Base-by-base conservation (phyloP, 2,113 vertebrate genomes). In the Notarius lentiginosus region DNA sequence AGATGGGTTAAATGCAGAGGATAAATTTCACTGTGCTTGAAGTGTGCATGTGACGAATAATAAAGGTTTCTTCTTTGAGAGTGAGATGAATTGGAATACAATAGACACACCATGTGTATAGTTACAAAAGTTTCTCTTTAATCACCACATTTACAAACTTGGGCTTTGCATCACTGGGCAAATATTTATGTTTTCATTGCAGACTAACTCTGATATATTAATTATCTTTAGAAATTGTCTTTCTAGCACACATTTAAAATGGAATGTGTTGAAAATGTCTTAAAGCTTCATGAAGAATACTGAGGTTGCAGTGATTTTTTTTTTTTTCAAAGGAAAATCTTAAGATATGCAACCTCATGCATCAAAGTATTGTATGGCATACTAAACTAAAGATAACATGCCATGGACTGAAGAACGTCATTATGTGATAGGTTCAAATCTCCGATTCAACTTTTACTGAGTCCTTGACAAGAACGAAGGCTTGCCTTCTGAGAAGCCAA, bases 131-230 rank as follows among this genome's bases (percentile, higher is more conserved):
- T 30, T 88, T 83, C 82, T 73, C 60, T 92, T 92, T 91, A 92
- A 91, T 92, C 66, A 90, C 90, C 89, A 88, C 83, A 89, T 86
- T 88, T 90, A 89, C 88, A 92, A 92, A 87, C 58, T 83, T 87
- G 86, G 81, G 81, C 72, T 83, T 87, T 65, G 68, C 58, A 41
- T 83, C 80, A 63, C 60, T 66, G 81, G 86, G 58, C 85, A 73
- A 88, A 85, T 60, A 82, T 82, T 85, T 82, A 68, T 30, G 60
- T 84, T 82, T 63, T 34, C 58, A 55, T 34, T 79, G 79, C 47
- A 76, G 63, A 79, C 68, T 61, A 84, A 73, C 27, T 75, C 68
- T 66, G 66, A 89, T 80, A 88, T 51, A 83, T 85, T 70, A 84
- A 70, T 87, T 53, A 47, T 77, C 51, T 79, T 79, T 86, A 87